phyloP scores from a whole-genome alignment of 2,113 vertebrate species.

The Herpailurus yagouaroundi region DNA sequence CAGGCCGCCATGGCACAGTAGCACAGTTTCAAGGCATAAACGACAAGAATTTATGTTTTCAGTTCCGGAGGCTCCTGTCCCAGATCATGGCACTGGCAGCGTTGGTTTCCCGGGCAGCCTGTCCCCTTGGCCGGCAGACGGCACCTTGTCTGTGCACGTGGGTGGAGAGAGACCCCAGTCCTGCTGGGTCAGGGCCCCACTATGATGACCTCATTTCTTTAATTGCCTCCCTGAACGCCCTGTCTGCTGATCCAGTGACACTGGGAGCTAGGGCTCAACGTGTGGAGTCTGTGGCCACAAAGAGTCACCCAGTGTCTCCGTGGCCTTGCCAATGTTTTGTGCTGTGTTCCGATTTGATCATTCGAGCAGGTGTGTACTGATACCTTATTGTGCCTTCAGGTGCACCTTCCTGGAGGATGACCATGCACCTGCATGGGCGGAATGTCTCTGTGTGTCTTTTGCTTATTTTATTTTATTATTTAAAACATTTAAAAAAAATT shows the following conservation, averaged over 20 bases:
- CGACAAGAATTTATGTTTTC: no score
- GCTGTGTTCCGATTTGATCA: no score
- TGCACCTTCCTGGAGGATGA: neutral
- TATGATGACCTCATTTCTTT: neutral
- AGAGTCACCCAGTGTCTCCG: neutral
- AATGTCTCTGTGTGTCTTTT: neutral
- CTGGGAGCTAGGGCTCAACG: neutral
- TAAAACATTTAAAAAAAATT: no score
- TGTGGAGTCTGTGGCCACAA: fast-evolving
- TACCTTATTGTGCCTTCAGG: fast-evolving
- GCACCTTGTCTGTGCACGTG: neutral
- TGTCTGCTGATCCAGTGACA: neutral
- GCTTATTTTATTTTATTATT: neutral
- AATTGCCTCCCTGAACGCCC: neutral
- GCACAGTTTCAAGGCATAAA: no score
- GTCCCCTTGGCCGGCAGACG: no score
- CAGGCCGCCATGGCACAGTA: fast-evolving
- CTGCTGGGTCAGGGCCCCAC: neutral
- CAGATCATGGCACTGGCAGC: neutral
- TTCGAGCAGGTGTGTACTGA: fast-evolving
- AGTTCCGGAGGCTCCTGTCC: neutral
- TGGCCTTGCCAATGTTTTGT: fast-evolving
- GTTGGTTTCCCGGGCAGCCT: neutral
- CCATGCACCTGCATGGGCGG: fast-evolving
- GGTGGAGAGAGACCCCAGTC: neutral